Evolutionary conservation across 2,888 invertebrate species (phyloP).

Genomic region (Dusona sp.): DNA sequence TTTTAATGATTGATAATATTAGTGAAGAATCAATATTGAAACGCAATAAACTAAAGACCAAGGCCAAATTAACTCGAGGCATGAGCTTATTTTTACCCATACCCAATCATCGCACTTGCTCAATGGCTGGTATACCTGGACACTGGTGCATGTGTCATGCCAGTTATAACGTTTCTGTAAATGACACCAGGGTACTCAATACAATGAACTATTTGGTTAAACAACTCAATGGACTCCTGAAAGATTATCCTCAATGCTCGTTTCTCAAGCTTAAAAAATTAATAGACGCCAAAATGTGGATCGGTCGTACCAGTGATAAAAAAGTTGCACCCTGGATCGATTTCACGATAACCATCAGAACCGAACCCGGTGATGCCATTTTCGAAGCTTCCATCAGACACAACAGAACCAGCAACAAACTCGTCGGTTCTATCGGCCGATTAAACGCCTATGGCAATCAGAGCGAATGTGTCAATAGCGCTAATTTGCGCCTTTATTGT

Average conservation of each 20-base stretch:
- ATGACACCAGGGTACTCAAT: slow-evolving; percentile 86
- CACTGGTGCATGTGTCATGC: slow-evolving; percentile 96
- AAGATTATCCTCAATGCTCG: slow-evolving; percentile 88
- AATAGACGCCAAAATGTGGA: slow-evolving; percentile 88
- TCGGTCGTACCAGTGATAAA: slow-evolving; percentile 63
- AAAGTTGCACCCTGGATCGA: slow-evolving; percentile 86
- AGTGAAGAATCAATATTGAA: slow-evolving; percentile 83
- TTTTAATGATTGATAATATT: slow-evolving; percentile 86
- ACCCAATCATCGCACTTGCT: slow-evolving; percentile 90
- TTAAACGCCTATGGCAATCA: slow-evolving; percentile 92
- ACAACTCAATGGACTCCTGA: slow-evolving; percentile 88
- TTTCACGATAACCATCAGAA: slow-evolving; percentile 88
- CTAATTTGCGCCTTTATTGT: slow-evolving; percentile 91
- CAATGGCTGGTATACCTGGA: slow-evolving; percentile 90
- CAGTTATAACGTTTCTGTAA: slow-evolving; percentile 86
- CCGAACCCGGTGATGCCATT: slow-evolving; percentile 89
- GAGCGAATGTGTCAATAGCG: slow-evolving; percentile 91
- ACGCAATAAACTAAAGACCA: slow-evolving; percentile 82
- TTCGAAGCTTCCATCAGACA: slow-evolving; percentile 92
- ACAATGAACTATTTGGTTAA: slow-evolving; percentile 88
- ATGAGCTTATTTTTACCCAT: slow-evolving; percentile 92
- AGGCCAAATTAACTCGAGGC: slow-evolving; percentile 84
- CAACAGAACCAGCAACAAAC: slow-evolving; percentile 82
- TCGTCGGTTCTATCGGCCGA: slow-evolving; percentile 91
- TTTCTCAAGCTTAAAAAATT: slow-evolving; percentile 88